Percentiles rank a stretch among this genome's conserved stretches.
Evolutionary conservation across 1,140 invertebrate species (phyloP).

Genomic region (Neotoxoptera formosana): DNA sequence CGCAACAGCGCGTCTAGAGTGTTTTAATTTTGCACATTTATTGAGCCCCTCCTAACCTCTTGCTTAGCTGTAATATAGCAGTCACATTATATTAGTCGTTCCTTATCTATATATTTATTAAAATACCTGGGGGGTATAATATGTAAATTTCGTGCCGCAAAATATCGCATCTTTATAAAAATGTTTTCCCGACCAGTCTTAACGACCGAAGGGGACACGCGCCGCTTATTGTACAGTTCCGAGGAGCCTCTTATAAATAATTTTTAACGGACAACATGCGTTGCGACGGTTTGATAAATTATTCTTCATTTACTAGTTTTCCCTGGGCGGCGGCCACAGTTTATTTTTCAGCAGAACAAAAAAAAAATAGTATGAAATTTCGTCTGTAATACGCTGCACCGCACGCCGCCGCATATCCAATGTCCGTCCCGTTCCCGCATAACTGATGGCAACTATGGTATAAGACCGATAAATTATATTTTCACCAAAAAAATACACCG

Average conservation of each 20-base stretch:
- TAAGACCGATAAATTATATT: slow-evolving; percentile 38
- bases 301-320: slow-evolving; percentile 34
- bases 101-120: slow-evolving; percentile 19
- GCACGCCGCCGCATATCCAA: neutral
- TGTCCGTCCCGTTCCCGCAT: neutral
- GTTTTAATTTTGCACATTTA: neutral
- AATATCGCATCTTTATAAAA: slow-evolving; percentile 25
- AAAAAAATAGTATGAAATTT: neutral
- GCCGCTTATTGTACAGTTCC: neutral
- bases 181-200: neutral
- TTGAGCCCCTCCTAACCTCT: neutral
- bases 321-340: neutral
- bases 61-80: neutral
- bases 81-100: slow-evolving; percentile 10
- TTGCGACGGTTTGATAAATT: slow-evolving; percentile 30
- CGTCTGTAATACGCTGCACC: neutral
- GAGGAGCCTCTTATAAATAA: neutral
- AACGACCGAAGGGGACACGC: slow-evolving; percentile 15
- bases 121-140: slow-evolving; percentile 1
- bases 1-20: neutral
- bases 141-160: slow-evolving; percentile 17
- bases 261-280: slow-evolving; percentile 40
- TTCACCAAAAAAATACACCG: neutral
- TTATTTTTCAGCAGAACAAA: neutral
- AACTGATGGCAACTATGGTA: neutral